Evolutionary conservation across 2,113 vertebrate genomes (phyloP).

Genomic region (Nerophis ophidion): DNA sequence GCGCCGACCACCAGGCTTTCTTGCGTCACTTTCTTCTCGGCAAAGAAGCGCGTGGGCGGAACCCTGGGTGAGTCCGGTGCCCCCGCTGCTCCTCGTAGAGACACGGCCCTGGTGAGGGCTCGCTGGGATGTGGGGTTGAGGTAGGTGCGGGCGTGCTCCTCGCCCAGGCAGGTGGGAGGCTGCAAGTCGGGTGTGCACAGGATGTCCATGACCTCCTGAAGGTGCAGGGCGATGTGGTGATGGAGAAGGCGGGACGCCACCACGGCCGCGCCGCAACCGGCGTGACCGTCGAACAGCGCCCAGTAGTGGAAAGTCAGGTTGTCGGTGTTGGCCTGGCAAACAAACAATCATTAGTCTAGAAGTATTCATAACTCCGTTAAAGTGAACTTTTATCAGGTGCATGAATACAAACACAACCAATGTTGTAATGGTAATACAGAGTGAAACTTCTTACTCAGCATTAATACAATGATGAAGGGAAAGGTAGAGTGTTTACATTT

Average conservation of each 20-base stretch:
- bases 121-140: slow-evolving; percentile 65
- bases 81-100: slow-evolving; percentile 81
- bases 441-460: no score
- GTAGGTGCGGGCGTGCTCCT: slow-evolving; percentile 76
- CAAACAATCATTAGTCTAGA: background rate
- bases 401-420: no score
- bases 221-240: slow-evolving; percentile 84
- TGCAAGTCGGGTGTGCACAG: slow-evolving; percentile 74
- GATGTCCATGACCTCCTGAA: slow-evolving; percentile 88
- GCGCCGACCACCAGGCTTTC: slow-evolving; percentile 93
- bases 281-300: slow-evolving; percentile 94
- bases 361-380: background rate
- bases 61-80: slow-evolving; percentile 84
- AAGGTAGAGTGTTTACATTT: no score
- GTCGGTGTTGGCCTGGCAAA: slow-evolving; percentile 56
- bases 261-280: slow-evolving; percentile 87
- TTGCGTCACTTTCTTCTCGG: slow-evolving; percentile 91
- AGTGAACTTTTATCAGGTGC: no score
- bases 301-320: slow-evolving; percentile 88
- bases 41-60: slow-evolving; percentile 87
- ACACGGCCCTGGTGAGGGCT: slow-evolving; percentile 84
- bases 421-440: no score
- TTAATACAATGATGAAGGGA: no score
- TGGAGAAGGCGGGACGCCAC: slow-evolving; percentile 87
- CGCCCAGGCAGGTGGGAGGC: slow-evolving; percentile 85